Percentiles rank a stretch among this genome's conserved stretches.
Conservation (phyloP, 2,113 vertebrate species). For the Piaya cayana region DNA sequence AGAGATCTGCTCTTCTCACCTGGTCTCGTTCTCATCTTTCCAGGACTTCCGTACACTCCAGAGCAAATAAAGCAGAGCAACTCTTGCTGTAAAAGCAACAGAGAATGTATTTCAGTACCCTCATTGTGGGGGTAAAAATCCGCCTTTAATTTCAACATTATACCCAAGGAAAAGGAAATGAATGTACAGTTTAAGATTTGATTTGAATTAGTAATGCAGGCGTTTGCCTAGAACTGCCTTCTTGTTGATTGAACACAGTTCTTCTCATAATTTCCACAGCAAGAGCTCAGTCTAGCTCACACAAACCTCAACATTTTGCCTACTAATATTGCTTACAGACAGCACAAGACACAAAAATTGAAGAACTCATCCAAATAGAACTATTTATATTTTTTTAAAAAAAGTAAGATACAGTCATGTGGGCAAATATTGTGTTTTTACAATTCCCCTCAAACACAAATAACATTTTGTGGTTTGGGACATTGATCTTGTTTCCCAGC, state of each 20-base stretch:
- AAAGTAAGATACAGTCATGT: not conserved
- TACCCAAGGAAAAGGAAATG: not conserved
- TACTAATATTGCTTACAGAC: not conserved
- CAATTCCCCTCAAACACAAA: not conserved
- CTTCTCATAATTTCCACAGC: not conserved
- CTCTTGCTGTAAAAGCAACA: not conserved
- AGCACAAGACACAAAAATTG: not conserved
- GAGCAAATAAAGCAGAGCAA: not conserved
- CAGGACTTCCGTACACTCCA: not conserved
- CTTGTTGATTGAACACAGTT: not conserved
- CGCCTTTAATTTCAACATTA: not conserved
- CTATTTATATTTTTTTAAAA: not conserved
- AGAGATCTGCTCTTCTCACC: not conserved
- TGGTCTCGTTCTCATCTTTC: not conserved
- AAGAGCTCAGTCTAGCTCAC: not conserved
- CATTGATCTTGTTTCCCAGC: not conserved
- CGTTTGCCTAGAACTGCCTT: not conserved
- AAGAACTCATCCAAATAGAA: not conserved
- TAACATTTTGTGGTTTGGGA: not conserved
- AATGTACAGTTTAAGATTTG: not conserved
- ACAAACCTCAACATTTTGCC: not conserved
- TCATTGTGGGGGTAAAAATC: not conserved
- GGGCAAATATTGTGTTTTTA: not conserved
- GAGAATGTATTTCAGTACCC: constrained; percentile 5
- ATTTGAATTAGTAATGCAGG: not conserved